Conservation (phyloP, 2,888 invertebrate species). For the Coelinius sp. region DNA sequence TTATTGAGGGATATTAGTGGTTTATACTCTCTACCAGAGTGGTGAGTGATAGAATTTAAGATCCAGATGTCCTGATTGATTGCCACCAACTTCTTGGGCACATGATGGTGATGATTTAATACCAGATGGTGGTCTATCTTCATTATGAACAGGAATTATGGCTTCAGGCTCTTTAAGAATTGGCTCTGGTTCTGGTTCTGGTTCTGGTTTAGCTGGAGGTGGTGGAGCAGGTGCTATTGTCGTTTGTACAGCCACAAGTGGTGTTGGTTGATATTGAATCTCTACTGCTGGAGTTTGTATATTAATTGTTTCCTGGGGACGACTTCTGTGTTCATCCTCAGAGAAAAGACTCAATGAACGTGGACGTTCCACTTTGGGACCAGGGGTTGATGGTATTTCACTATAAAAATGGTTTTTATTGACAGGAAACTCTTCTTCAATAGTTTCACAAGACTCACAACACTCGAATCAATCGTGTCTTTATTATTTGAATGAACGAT, state of each 20-base stretch:
- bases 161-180: background rate
- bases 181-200: background rate
- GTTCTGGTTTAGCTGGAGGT: background rate
- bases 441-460: background rate
- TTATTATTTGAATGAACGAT: background rate
- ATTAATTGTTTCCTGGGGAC: conserved; percentile 54
- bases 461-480: background rate
- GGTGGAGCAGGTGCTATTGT: background rate
- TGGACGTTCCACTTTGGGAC: conserved; percentile 60
- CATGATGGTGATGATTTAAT: conserved; percentile 58
- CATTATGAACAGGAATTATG: conserved; percentile 12
- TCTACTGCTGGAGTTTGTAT: conserved; percentile 56
- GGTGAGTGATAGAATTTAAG: conserved; percentile 85
- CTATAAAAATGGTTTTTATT: conserved; percentile 53
- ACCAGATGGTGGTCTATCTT: conserved; percentile 25
- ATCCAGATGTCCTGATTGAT: conserved; percentile 77
- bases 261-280: conserved; percentile 51
- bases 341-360: conserved; percentile 64
- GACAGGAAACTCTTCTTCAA: background rate
- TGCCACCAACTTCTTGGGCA: conserved; percentile 63
- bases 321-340: conserved; percentile 61
- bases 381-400: conserved; percentile 45
- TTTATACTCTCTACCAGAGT: conserved; percentile 75
- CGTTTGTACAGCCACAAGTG: conserved; percentile 38
- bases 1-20: background rate